Conservation (phyloP, 2,113 vertebrate species). For the Oryctolagus cuniculus region mOryCun1.1 NC_091435.1:44789001-44789500, state of each 20-base stretch:
- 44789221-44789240: neutral
- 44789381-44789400: neutral
- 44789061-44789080: neutral
- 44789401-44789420: neutral
- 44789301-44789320: neutral
- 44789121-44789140: neutral
- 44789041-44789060: neutral
- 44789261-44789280: neutral
- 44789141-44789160: neutral
- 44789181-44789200: neutral
- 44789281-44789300: neutral
- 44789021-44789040: neutral
- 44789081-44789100: neutral
- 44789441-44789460: neutral
- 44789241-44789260: neutral
- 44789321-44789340: neutral
- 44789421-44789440: neutral
- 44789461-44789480: neutral
- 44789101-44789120: neutral
- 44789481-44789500: neutral
- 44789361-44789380: neutral
- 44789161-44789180: neutral
- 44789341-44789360: neutral
- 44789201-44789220: neutral
- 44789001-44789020: neutral